These are phyloP conservation scores for Macrobrachium rosenbergii DNA, from an alignment of 1,140 invertebrate genomes.

Conservation along the genomic window DNA sequence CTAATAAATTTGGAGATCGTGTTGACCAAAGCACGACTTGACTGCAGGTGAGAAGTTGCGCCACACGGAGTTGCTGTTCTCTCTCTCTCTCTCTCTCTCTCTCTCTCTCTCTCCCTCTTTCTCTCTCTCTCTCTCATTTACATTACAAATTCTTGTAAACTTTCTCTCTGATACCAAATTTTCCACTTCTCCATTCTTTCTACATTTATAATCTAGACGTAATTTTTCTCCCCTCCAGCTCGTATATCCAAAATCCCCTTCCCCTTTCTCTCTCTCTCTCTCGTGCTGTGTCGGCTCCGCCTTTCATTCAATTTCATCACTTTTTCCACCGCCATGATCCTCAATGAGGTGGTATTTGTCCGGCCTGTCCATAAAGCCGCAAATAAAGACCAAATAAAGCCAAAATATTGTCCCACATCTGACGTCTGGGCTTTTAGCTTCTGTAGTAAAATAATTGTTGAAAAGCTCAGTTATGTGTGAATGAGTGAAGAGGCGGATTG, in stretches of 20 bases:
- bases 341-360: constrained; percentile 17
- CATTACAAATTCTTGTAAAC: too few relatives aligned
- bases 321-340: constrained; percentile 13
- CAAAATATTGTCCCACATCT: constrained; percentile 59
- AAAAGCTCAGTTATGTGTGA: constrained; percentile 62
- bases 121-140: neutral
- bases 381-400: constrained; percentile 58
- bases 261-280: neutral
- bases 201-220: too few relatives aligned
- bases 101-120: constrained; percentile 8
- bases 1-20: too few relatives aligned
- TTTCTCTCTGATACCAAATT: too few relatives aligned
- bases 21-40: too few relatives aligned
- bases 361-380: constrained; percentile 26
- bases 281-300: neutral
- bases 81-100: constrained; percentile 21
- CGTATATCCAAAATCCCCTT: neutral
- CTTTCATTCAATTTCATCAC: constrained; percentile 20
- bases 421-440: constrained; percentile 57
- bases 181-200: neutral
- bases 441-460: constrained; percentile 60
- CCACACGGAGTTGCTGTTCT: too few relatives aligned
- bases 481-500: constrained; percentile 48
- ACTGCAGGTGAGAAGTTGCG: too few relatives aligned
- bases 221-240: neutral